Evolutionary conservation across 2,797 vertebrate species (phyloP).

Genomic region (Sphenodon punctatus): DNA sequence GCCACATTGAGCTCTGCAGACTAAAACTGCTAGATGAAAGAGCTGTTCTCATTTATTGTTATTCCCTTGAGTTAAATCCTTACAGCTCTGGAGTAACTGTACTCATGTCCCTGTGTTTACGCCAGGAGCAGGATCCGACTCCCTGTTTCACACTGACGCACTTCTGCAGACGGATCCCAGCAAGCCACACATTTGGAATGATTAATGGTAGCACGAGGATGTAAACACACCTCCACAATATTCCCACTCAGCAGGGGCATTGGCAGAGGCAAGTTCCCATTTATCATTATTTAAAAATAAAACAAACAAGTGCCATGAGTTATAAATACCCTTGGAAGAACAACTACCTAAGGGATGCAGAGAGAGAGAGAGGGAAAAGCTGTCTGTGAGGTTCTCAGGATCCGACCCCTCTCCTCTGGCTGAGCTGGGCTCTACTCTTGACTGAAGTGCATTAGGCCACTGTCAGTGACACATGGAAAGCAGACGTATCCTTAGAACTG

Average conservation of each 20-base stretch:
- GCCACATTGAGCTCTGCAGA: neutral
- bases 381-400: neutral
- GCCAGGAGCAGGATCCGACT: neutral
- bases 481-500: too few relatives aligned
- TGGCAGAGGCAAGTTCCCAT: conserved; percentile 10
- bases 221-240: neutral
- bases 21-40: neutral
- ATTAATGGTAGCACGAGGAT: neutral
- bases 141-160: rapidly evolving
- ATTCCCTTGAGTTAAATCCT: too few relatives aligned
- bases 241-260: neutral
- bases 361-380: neutral
- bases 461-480: neutral
- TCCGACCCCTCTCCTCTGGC: too few relatives aligned
- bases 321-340: neutral
- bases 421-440: rapidly evolving
- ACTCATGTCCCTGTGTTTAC: neutral
- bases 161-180: neutral
- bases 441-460: rapidly evolving
- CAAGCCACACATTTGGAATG: rapidly evolving
- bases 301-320: neutral
- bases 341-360: rapidly evolving
- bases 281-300: conserved; percentile 52
- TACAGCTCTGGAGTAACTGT: too few relatives aligned
- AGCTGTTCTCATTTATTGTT: neutral